Base-by-base conservation (phyloP, 2,888 invertebrate species). In the Xanthia icteritia region DNA sequence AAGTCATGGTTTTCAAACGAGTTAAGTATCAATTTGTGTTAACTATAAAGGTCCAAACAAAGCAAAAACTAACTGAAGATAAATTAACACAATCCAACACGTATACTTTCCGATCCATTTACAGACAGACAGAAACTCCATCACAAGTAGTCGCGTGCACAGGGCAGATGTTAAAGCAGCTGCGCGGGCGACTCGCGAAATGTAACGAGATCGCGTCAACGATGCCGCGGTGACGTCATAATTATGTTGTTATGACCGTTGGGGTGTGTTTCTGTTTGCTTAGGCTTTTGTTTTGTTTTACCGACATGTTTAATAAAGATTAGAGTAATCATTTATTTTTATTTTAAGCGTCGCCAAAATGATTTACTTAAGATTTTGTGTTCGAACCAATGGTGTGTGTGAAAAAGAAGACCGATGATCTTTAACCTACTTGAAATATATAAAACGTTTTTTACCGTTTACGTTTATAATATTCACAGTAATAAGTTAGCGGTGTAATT, bases 161-260 rank as follows among this genome's bases (percentile, higher is more conserved):
- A 64, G 81, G 89, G 88, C 92, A 92, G 92, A 92, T 92, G 92
- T 88, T 86, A 77, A 72, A 81, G 88, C 92, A 92, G 92, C 92
- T 92, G 92, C 91, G 86, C 81, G n/a, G 15, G 75, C 82, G 87
- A 86, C 84, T 87, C 85, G 87, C 87, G 78, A 87, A 88, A 84
- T 84, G 80, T 88, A 80, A 87, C 81, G 84, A 87, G 85, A 83
- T 86, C 78, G 79, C 87, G 84, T 79, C 77, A 81, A 73, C 84
- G 81, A 84, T 79, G 74, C 83, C 73, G 64, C 51, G 17, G 68
- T 82, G 79, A 85, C 81, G 87, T 88, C 88, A 86, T 86, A 75
- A 87, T 87, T 86, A 88, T 76, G 83, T 84, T 86, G 83, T 83
- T 88, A 87, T 68, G 80, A 60, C 85, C 74, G 76, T 87, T 83